Percentiles rank a stretch among this genome's conserved stretches.
Conservation (phyloP, 2,888 invertebrate genomes). For the Eutolmus rufibarbis region DNA sequence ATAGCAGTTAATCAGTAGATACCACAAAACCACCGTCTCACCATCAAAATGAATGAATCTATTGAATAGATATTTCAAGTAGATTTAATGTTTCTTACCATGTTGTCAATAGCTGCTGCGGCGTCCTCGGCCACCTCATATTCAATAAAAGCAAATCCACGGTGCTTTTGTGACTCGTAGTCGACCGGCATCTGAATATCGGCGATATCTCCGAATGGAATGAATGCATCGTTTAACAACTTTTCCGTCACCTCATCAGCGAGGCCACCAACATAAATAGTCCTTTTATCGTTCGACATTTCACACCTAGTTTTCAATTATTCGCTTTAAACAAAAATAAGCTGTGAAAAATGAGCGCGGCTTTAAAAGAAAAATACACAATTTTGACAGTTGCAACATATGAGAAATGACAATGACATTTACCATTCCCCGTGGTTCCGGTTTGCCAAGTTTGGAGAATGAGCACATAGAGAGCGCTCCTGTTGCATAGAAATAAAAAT, state of each 20-base stretch:
- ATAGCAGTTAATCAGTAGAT: too few species aligned
- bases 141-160: constrained; percentile 99
- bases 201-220: constrained; percentile 98
- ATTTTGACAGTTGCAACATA: neutral
- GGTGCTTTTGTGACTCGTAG: constrained; percentile 95
- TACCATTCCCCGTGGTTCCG: neutral
- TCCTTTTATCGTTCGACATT: constrained; percentile 77
- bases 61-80: too few species aligned
- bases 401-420: neutral
- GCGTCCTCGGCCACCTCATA: constrained; percentile 98
- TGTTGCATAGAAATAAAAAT: neutral
- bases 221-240: constrained; percentile 93
- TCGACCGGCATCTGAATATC: constrained; percentile 96
- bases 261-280: constrained; percentile 85
- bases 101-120: constrained; percentile 98
- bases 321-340: neutral
- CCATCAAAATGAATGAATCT: too few species aligned
- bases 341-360: too few species aligned
- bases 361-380: neutral
- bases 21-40: too few species aligned
- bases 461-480: neutral
- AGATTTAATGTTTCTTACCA: constrained; percentile 69
- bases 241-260: constrained; percentile 97
- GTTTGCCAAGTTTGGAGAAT: neutral
- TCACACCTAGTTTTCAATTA: constrained; percentile 42